These are phyloP conservation scores for Fratercula arctica DNA, from an alignment of 2,797 vertebrate genomes.

Conservation along the genomic window DNA sequence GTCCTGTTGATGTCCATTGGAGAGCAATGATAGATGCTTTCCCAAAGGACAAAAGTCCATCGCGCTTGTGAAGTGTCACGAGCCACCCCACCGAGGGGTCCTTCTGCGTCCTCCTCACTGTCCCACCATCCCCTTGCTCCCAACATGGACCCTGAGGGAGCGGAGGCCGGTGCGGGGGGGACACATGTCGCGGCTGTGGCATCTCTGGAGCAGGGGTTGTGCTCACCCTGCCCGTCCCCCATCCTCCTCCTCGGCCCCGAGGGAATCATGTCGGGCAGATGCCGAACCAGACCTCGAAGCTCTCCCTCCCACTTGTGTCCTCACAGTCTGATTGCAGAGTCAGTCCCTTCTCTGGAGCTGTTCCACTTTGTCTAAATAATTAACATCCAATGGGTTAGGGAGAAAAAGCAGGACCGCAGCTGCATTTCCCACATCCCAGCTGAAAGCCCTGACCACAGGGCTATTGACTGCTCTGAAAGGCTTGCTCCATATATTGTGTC, in stretches of 20 bases:
- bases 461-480: neutral
- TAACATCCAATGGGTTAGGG: neutral
- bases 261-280: neutral
- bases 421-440: neutral
- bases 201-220: neutral
- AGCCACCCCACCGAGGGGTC: accelerated
- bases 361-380: neutral
- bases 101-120: neutral
- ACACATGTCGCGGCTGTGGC: accelerated
- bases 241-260: neutral
- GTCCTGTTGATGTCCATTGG: neutral
- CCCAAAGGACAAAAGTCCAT: neutral
- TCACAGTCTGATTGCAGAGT: neutral
- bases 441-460: neutral
- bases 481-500: neutral
- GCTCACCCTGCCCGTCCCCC: neutral
- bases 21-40: neutral
- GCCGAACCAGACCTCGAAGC: neutral
- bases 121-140: neutral
- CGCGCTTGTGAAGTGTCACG: accelerated
- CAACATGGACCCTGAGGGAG: accelerated
- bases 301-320: neutral
- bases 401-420: neutral
- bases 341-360: neutral
- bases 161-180: neutral